Conservation (phyloP, 2,888 invertebrate species). For the Marronus borbonicus region DNA sequence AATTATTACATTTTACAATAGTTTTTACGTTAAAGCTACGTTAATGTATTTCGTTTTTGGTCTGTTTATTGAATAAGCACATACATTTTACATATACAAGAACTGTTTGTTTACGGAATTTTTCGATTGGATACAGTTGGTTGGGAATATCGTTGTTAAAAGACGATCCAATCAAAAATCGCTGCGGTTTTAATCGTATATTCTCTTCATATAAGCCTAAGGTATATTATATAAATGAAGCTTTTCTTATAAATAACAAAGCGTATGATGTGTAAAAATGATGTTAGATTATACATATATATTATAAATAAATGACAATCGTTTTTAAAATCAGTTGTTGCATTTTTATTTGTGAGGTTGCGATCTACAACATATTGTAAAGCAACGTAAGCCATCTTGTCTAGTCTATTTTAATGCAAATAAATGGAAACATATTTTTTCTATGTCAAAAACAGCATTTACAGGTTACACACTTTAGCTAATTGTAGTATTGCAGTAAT, state of each 20-base stretch:
- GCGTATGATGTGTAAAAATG: slow-evolving; percentile 30
- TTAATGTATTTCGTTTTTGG: not conserved
- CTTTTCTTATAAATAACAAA: slow-evolving; percentile 29
- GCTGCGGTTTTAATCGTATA: no score
- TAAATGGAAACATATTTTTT: no score
- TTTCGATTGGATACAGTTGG: not conserved
- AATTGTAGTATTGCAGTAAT: no score
- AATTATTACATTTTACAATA: slow-evolving; percentile 8
- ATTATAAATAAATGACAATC: slow-evolving; percentile 47
- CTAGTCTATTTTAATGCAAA: no score
- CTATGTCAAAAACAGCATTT: no score
- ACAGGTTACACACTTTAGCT: no score
- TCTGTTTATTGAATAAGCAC: not conserved
- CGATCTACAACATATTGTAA: no score
- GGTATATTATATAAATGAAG: slow-evolving; percentile 12
- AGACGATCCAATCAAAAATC: no score
- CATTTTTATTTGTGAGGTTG: slow-evolving; percentile 4
- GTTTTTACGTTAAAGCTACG: not conserved
- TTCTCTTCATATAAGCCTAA: not conserved
- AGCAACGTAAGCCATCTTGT: no score
- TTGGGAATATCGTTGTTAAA: no score
- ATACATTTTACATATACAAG: not conserved
- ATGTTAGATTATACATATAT: slow-evolving; percentile 27
- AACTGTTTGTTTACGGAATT: no score
- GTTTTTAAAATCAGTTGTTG: slow-evolving; percentile 38